Conservation (phyloP, 1,140 invertebrate species). For the Asbolus verrucosus region DNA sequence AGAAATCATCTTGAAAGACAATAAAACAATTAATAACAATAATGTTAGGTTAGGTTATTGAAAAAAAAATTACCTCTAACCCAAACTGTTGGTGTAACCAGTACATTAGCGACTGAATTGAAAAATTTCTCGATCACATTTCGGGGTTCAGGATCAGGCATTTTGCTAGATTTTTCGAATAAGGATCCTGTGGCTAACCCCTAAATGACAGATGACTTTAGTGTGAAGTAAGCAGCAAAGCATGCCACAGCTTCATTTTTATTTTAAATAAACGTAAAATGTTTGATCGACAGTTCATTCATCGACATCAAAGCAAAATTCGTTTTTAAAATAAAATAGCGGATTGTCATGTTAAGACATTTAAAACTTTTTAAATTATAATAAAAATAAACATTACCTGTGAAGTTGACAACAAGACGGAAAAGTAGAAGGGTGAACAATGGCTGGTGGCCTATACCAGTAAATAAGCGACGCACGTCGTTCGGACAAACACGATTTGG, state of each 20-base stretch:
- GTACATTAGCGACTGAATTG: constrained; percentile 46
- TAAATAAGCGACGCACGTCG: neutral
- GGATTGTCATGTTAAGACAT: no score
- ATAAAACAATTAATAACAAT: constrained; percentile 33
- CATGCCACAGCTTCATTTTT: neutral
- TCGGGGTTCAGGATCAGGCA: constrained; percentile 54
- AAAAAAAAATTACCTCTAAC: constrained; percentile 55
- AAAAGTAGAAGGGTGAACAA: neutral
- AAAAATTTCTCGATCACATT: constrained; percentile 59
- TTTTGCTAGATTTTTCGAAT: constrained; percentile 37
- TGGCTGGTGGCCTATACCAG: neutral
- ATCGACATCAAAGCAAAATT: no score
- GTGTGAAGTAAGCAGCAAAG: constrained; percentile 13
- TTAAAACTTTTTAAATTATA: no score
- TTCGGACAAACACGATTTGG: neutral
- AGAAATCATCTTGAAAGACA: neutral
- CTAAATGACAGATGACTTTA: constrained; percentile 9
- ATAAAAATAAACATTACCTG: neutral
- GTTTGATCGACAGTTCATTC: no score
- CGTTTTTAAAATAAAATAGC: no score
- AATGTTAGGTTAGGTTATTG: constrained; percentile 41
- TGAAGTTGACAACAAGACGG: constrained; percentile 4
- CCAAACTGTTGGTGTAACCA: constrained; percentile 57
- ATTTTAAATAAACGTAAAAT: neutral
- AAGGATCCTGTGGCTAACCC: neutral